A percentile compares a stretch with the other conserved stretches of the same genome.
Conservation (phyloP, 2,113 vertebrate species). For the Chlamydotis undulata region DNA sequence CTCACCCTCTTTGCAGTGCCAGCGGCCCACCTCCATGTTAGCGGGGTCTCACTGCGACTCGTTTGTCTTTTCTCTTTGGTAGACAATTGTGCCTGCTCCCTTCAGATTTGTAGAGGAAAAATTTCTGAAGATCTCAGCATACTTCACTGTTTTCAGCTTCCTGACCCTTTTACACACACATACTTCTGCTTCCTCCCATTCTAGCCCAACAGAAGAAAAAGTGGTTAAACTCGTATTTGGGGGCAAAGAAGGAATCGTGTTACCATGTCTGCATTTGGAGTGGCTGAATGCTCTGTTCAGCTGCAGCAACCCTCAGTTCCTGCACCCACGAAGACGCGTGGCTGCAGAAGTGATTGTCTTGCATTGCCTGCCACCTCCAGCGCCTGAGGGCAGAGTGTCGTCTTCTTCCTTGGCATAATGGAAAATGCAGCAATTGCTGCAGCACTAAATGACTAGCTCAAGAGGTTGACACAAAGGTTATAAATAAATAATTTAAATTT, state of each 20-base stretch:
- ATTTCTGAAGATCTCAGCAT: neutral
- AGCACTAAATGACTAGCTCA: fast-evolving
- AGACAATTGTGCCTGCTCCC: neutral
- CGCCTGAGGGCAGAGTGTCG: neutral
- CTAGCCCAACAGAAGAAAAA: neutral
- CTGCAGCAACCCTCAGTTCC: neutral
- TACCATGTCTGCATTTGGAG: fast-evolving
- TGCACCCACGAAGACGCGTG: fast-evolving
- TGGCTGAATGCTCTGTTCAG: fast-evolving
- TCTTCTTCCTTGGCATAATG: fast-evolving
- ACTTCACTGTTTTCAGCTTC: neutral
- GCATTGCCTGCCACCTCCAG: neutral
- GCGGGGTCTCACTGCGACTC: fast-evolving
- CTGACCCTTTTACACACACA: neutral
- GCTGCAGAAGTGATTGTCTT: neutral
- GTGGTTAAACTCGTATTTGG: fast-evolving
- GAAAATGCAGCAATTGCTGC: fast-evolving
- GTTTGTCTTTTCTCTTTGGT: fast-evolving
- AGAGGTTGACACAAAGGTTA: neutral
- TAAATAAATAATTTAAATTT: neutral
- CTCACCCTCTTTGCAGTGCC: fast-evolving
- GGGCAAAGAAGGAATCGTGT: neutral
- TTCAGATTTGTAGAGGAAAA: neutral
- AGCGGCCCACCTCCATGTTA: neutral
- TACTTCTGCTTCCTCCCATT: neutral